Evolutionary conservation across 2,797 vertebrate species (phyloP).

Genomic region (Pseudochirops corinnae): DNA sequence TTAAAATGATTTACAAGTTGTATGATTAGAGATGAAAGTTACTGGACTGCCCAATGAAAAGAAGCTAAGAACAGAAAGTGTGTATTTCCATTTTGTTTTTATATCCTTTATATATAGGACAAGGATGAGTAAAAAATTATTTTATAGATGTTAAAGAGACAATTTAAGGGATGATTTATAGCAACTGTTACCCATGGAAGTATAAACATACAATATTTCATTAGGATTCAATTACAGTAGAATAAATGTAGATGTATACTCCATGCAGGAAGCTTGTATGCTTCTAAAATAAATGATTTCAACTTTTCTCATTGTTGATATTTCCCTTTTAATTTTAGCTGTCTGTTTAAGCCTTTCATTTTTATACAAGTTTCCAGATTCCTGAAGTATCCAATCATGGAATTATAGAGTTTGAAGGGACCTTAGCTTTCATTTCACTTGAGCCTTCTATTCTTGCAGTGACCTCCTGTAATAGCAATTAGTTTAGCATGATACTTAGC

Average conservation of each 20-base stretch:
- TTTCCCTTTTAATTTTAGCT: constrained; percentile 47
- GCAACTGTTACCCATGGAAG: not conserved
- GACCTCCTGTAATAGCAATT: too few relatives aligned
- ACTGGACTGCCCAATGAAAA: not conserved
- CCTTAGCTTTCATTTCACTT: not conserved
- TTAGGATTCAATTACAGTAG: not conserved
- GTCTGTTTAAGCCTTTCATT: not conserved
- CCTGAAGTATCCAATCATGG: not conserved
- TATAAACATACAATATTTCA: not conserved
- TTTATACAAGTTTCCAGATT: constrained; percentile 21
- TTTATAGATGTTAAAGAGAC: not conserved
- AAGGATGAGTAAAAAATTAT: not conserved
- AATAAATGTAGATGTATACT: constrained; percentile 6
- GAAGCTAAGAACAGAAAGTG: constrained; percentile 18
- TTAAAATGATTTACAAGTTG: not conserved
- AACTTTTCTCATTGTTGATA: not conserved
- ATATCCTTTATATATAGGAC: not conserved
- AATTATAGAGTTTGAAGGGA: not conserved
- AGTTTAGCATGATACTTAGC: too few relatives aligned
- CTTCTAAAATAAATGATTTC: not conserved
- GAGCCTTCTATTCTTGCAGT: not conserved
- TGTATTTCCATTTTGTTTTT: constrained; percentile 26
- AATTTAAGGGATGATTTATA: not conserved
- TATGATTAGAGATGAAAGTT: not conserved
- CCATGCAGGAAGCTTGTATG: not conserved